These are phyloP conservation scores for Leucoma salicis DNA, from an alignment of 2,888 invertebrate genomes.

Conservation along the genomic window DNA sequence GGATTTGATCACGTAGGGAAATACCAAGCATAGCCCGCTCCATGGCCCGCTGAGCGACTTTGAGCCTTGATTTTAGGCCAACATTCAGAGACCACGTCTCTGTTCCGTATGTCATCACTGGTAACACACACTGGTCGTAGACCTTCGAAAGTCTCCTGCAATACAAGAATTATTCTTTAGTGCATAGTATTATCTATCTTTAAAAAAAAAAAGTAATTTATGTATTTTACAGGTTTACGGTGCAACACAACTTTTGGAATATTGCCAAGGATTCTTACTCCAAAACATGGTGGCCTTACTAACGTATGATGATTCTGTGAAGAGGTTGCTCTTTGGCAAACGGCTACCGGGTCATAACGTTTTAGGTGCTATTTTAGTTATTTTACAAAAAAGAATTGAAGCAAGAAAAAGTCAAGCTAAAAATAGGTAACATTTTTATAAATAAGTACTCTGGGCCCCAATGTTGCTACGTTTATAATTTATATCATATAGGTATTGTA, in stretches of 20 bases:
- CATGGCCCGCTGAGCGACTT: too few relatives aligned
- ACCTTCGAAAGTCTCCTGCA: too few relatives aligned
- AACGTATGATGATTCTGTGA: constrained; percentile 95
- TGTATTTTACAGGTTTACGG: constrained; percentile 89
- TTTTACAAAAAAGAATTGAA: constrained; percentile 91
- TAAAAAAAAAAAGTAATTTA: constrained; percentile 2
- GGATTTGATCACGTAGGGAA: too few relatives aligned
- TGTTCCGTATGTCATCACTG: too few relatives aligned
- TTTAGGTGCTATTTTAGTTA: constrained; percentile 89
- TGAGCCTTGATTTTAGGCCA: too few relatives aligned
- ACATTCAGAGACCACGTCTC: too few relatives aligned
- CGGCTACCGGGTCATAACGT: constrained; percentile 95
- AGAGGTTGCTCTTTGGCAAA: constrained; percentile 93
- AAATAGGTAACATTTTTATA: constrained; percentile 55
- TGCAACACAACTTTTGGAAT: constrained; percentile 92
- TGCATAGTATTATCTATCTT: too few relatives aligned
- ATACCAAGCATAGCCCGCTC: too few relatives aligned
- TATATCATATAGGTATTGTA: not conserved
- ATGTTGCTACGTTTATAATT: constrained; percentile 9
- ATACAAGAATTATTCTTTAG: too few relatives aligned
- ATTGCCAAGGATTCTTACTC: constrained; percentile 93
- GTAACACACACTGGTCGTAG: too few relatives aligned
- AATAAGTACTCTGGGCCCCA: not conserved
- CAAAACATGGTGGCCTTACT: constrained; percentile 97
- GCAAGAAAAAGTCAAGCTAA: constrained; percentile 78